These are phyloP conservation scores for Lasioglossum albipes DNA, from an alignment of 1,140 invertebrate species.

Conservation along the genomic window DNA sequence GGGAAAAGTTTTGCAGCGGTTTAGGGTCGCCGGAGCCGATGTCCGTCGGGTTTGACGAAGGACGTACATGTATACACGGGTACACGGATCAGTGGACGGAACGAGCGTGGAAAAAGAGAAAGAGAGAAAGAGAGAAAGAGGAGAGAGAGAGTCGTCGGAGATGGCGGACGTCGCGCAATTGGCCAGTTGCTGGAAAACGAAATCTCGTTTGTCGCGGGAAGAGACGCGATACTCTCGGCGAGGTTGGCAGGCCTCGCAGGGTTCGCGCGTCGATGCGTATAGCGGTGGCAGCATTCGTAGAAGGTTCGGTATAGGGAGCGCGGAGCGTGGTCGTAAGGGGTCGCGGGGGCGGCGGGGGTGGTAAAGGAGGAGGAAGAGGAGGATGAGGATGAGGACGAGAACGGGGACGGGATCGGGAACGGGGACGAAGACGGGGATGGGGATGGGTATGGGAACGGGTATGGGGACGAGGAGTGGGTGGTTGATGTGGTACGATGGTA, in stretches of 20 bases:
- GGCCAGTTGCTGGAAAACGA: slow-evolving; percentile 25
- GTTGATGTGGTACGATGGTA: slow-evolving; percentile 36
- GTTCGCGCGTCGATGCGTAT: slow-evolving; percentile 56
- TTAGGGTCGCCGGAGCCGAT: too few species aligned
- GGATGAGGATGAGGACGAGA: slow-evolving; percentile 50
- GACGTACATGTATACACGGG: too few species aligned
- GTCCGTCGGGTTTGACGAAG: too few species aligned
- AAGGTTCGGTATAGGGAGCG: slow-evolving; percentile 56
- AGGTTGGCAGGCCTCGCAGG: slow-evolving; percentile 53
- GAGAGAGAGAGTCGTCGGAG: background rate
- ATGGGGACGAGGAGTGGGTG: slow-evolving; percentile 34
- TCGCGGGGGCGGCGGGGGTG: slow-evolving; percentile 43
- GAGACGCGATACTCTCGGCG: slow-evolving; percentile 49
- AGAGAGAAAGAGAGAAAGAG: too few species aligned
- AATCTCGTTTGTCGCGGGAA: slow-evolving; percentile 29
- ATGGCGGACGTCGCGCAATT: background rate
- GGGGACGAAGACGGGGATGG: slow-evolving; percentile 45
- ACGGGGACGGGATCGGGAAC: slow-evolving; percentile 20
- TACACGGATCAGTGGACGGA: background rate
- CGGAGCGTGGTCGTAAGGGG: slow-evolving; percentile 48
- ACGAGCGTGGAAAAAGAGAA: background rate
- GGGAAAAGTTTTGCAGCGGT: too few species aligned
- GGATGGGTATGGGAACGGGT: slow-evolving; percentile 18
- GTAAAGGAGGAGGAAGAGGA: slow-evolving; percentile 23
- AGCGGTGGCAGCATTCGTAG: slow-evolving; percentile 59